Evolutionary conservation across 2,113 vertebrate genomes (phyloP).

Genomic region (Okapia johnstoni): DNA sequence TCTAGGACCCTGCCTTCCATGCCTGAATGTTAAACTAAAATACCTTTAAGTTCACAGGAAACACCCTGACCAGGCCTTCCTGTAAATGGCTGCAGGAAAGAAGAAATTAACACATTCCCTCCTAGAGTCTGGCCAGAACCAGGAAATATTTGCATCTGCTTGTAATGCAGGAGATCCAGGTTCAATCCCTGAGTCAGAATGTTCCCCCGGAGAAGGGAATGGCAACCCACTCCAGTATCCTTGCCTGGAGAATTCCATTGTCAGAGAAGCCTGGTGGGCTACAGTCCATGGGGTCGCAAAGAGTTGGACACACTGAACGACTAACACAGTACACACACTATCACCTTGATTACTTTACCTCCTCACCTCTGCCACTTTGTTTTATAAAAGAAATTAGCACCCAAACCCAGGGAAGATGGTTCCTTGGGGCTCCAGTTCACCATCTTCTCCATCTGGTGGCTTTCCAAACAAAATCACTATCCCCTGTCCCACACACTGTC

Average conservation of each 20-base stretch:
- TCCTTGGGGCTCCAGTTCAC: neutral
- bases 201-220: neutral
- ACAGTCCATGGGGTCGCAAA: neutral
- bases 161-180: neutral
- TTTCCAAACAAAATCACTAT: neutral
- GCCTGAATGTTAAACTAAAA: neutral
- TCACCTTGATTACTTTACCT: neutral
- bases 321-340: neutral
- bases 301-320: neutral
- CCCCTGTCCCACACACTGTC: no score
- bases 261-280: neutral
- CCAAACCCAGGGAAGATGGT: neutral
- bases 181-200: neutral
- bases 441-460: neutral
- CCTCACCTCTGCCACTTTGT: neutral
- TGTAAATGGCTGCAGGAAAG: neutral
- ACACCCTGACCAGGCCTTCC: neutral
- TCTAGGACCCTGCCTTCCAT: neutral
- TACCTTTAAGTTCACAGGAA: neutral
- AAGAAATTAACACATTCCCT: neutral
- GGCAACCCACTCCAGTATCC: neutral
- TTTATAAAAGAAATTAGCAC: neutral
- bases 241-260: neutral
- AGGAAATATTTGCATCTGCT: neutral
- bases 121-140: neutral